Base-by-base conservation (phyloP, 2,113 vertebrate genomes). In the Phalacrocorax carbo region DNA sequence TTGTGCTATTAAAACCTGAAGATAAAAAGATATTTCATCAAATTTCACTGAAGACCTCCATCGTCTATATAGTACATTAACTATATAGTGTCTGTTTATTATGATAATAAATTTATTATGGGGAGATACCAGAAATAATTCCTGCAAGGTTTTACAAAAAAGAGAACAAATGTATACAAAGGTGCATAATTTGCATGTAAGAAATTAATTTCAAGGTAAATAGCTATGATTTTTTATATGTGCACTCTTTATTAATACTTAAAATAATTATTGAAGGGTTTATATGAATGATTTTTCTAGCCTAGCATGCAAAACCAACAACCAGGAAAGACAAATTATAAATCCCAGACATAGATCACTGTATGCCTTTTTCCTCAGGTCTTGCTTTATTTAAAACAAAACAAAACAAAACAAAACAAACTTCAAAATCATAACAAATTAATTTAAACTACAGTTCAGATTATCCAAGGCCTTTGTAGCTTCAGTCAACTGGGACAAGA, bases 371-470 rank as follows among this genome's bases (percentile, higher is more conserved):
- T 79, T 87, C 9, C 20, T 64, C 8, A 48, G 13, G 8, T 38
- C n/a, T 57, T 80, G 8, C 5, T 82, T 51, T 30, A 27, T 70
- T 61, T 19, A 69, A 21, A 78, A 4, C 2, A 61, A 66, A 46
- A 1, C 13, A 52, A 54, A 32, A 1, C 13, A 52, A 54, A 32
- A 0, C 13, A 44, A 61, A 71, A n/a, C 3, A 42, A 68, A 38
- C 4, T 11, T 69, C 49, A 65, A 77, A 89, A 54, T 0, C 5
- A 73, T 44, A 78, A 6, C 4, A 76, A 58, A 70, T 19, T 1
- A 20, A n/a, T 65, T 68, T 36, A 58, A 75, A 58, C 4, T 40
- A 30, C 19, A 32, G 4, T 38, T 82, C 38, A 76, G 26, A 34
- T 1, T 81, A 30, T 29, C 38, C 27, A 54, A 79, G 20, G 5